phyloP scores from a whole-genome alignment of 2,888 invertebrate genomes.

The Lymantria dispar region DNA sequence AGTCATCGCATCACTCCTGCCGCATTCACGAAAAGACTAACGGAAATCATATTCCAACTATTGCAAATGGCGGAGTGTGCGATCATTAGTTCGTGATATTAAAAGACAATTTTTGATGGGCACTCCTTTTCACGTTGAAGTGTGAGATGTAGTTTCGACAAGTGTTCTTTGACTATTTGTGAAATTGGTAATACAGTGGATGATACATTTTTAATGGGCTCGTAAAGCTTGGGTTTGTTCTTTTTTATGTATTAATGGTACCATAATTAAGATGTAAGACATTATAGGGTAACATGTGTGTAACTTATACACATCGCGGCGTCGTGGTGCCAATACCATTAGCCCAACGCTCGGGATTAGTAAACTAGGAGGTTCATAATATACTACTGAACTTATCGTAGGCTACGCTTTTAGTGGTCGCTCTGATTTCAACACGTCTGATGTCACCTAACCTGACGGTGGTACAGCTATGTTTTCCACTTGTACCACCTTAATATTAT shows the following conservation, averaged over 20 bases:
- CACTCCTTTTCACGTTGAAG: constrained; percentile 32
- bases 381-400: constrained; percentile 46
- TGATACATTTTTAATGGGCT: constrained; percentile 60
- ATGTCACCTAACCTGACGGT: constrained; percentile 54
- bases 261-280: constrained; percentile 32
- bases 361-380: constrained; percentile 31
- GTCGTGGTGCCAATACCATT: constrained; percentile 21
- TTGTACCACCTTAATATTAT: constrained; percentile 69
- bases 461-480: constrained; percentile 54
- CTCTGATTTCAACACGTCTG: constrained; percentile 62
- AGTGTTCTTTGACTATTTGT: constrained; percentile 48
- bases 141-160: constrained; percentile 48
- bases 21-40: constrained; percentile 69
- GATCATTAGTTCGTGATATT: constrained; percentile 42
- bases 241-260: constrained; percentile 53
- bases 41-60: constrained; percentile 61
- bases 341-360: constrained; percentile 43
- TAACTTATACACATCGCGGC: constrained; percentile 16
- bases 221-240: constrained; percentile 66
- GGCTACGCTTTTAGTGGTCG: constrained; percentile 71
- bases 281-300: constrained; percentile 32
- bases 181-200: constrained; percentile 63
- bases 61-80: constrained; percentile 65
- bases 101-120: constrained; percentile 23
- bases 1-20: constrained; percentile 55